phyloP scores from a whole-genome alignment of 2,888 invertebrate genomes.

The Stegophylla sp. region DNA sequence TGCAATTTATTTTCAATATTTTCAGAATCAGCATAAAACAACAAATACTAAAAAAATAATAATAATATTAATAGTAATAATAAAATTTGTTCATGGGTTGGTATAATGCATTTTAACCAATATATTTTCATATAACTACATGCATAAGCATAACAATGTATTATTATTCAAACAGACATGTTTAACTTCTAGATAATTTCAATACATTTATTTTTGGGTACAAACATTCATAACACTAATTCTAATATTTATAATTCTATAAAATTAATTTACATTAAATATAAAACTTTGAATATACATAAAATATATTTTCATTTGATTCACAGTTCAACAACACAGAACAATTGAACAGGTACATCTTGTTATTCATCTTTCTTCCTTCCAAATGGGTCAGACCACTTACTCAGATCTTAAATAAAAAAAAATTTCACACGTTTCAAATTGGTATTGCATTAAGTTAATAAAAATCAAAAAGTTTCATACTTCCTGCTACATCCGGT shows the following conservation, averaged over 20 bases:
- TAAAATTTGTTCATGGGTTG: too few relatives aligned
- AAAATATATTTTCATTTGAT: not conserved
- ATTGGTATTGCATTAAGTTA: not conserved
- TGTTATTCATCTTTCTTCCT: constrained; percentile 63
- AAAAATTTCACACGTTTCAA: constrained; percentile 56
- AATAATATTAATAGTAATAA: too few relatives aligned
- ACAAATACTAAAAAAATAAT: too few relatives aligned
- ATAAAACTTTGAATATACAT: not conserved
- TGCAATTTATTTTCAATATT: too few relatives aligned
- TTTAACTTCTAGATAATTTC: too few relatives aligned
- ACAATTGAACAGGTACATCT: not conserved
- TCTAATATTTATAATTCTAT: not conserved
- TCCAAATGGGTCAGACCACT: constrained; percentile 71
- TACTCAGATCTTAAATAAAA: constrained; percentile 69
- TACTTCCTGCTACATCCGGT: constrained; percentile 68
- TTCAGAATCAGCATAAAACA: too few relatives aligned
- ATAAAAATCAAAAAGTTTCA: constrained; percentile 63
- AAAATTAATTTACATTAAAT: not conserved
- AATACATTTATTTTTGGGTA: not conserved
- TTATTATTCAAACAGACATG: too few relatives aligned
- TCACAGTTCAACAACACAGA: not conserved
- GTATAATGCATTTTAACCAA: too few relatives aligned
- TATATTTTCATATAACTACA: too few relatives aligned
- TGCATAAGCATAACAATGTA: too few relatives aligned
- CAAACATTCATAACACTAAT: not conserved